Percentiles rank a stretch among this genome's conserved stretches.
These are phyloP conservation scores for Bimastos eiseni DNA, from an alignment of 2,888 invertebrate species.

Conservation along the genomic window DNA sequence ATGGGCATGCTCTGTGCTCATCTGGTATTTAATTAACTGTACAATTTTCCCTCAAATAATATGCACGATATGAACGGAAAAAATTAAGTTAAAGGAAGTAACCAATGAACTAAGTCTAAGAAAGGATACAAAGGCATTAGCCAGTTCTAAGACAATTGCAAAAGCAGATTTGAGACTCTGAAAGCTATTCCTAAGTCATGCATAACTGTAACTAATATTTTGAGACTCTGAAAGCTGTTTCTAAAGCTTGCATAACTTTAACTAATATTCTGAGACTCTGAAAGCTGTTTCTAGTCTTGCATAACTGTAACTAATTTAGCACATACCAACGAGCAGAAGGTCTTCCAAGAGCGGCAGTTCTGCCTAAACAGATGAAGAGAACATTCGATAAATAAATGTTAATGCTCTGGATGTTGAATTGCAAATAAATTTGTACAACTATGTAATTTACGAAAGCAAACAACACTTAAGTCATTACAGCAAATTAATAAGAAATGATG, in stretches of 20 bases:
- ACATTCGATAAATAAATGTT: background rate
- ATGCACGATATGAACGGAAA: background rate
- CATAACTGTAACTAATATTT: too few species aligned
- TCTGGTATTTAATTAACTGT: background rate
- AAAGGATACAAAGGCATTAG: background rate
- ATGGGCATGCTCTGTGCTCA: background rate
- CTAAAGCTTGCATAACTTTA: too few species aligned
- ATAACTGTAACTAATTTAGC: background rate
- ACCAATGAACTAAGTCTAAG: background rate
- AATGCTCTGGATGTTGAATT: background rate
- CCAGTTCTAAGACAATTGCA: too few species aligned
- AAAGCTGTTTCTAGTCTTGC: background rate
- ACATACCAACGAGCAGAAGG: constrained; percentile 66
- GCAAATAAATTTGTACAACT: background rate
- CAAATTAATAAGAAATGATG: background rate
- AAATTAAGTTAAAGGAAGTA: background rate
- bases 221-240: too few species aligned
- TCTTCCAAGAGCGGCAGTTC: constrained; percentile 69
- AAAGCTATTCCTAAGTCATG: too few species aligned
- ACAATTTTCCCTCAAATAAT: background rate
- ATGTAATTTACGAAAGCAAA: background rate
- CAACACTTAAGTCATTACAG: background rate
- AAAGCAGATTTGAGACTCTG: too few species aligned
- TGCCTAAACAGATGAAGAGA: constrained; percentile 46
- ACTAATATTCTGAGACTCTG: background rate